These are phyloP conservation scores for Nomia melanderi DNA, from an alignment of 1,140 invertebrate genomes.

Conservation along the genomic window DNA sequence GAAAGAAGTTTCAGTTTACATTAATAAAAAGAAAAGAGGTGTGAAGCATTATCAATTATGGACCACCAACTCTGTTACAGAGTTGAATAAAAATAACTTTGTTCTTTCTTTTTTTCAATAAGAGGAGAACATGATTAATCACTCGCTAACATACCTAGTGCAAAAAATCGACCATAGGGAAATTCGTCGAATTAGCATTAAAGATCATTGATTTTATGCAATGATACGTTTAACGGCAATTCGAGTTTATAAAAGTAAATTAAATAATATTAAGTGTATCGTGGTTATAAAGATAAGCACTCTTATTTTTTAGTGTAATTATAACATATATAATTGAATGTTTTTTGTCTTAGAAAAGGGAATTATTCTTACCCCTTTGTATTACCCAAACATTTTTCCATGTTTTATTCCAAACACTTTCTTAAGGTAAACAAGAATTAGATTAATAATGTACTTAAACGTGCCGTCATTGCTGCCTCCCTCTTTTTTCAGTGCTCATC, in stretches of 20 bases:
- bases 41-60: slow-evolving; percentile 53
- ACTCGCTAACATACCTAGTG: slow-evolving; percentile 47
- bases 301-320: slow-evolving; percentile 67
- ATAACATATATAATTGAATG: slow-evolving; percentile 64
- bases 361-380: slow-evolving; percentile 45
- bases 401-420: slow-evolving; percentile 34
- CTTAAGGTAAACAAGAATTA: slow-evolving; percentile 24
- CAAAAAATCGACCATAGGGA: slow-evolving; percentile 49
- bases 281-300: slow-evolving; percentile 63
- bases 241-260: slow-evolving; percentile 61
- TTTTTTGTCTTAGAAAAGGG: slow-evolving; percentile 33
- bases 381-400: slow-evolving; percentile 43
- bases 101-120: slow-evolving; percentile 48
- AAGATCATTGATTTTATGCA: slow-evolving; percentile 38
- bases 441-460: slow-evolving; percentile 24
- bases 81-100: slow-evolving; percentile 58
- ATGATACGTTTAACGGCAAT: slow-evolving; percentile 43
- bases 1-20: slow-evolving; percentile 60
- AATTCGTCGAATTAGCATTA: slow-evolving; percentile 51
- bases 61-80: slow-evolving; percentile 61
- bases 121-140: slow-evolving; percentile 55
- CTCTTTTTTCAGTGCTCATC: slow-evolving; percentile 48
- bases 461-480: slow-evolving; percentile 14
- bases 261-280: slow-evolving; percentile 60
- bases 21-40: slow-evolving; percentile 39